Conservation (phyloP, 2,797 vertebrate genomes). For the Crotalus adamanteus region DNA sequence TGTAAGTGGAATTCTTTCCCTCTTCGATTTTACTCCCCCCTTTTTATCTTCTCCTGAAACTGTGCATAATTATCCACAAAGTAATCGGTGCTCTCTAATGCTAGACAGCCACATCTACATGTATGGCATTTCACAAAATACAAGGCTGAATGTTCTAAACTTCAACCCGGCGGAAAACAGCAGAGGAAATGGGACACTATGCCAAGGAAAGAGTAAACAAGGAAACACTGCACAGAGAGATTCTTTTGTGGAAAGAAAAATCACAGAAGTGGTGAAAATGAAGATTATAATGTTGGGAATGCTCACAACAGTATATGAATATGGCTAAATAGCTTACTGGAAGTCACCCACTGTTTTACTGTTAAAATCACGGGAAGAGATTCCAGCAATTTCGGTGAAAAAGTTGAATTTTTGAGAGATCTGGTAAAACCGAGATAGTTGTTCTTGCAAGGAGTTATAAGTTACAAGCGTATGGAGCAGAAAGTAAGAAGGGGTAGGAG, state of each 20-base stretch:
- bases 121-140: background rate
- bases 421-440: background rate
- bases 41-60: background rate
- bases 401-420: background rate
- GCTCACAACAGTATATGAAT: background rate
- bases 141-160: background rate
- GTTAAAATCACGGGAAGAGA: background rate
- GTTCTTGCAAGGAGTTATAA: no score
- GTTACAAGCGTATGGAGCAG: background rate
- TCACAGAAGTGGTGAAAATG: background rate
- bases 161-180: background rate
- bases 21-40: background rate
- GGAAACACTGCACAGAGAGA: background rate
- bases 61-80: background rate
- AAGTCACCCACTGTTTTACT: background rate
- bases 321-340: background rate
- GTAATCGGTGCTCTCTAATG: background rate
- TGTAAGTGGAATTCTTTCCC: background rate
- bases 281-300: background rate
- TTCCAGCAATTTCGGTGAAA: background rate
- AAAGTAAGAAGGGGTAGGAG: background rate
- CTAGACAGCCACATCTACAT: background rate
- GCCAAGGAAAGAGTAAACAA: background rate
- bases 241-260: background rate
- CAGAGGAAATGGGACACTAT: background rate